phyloP scores from a whole-genome alignment of 2,113 vertebrate species.

The Eira barbara region DNA sequence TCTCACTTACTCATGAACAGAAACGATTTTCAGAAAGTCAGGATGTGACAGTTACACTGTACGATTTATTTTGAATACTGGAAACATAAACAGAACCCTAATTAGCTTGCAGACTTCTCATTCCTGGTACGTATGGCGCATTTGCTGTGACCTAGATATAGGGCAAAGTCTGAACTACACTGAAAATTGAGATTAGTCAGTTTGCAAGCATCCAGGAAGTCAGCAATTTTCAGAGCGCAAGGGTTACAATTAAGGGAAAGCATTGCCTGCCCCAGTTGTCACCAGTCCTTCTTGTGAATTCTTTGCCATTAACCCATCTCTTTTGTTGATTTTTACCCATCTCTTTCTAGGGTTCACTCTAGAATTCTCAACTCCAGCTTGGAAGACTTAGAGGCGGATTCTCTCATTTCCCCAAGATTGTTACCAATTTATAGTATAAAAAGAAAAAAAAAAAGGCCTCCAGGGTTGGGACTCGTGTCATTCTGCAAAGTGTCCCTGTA shows the following conservation, averaged over 20 bases:
- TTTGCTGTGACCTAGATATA: background rate
- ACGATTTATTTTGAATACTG: conserved; percentile 26
- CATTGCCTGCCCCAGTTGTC: background rate
- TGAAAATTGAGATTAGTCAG: background rate
- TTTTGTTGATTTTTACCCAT: background rate
- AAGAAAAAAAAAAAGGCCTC: background rate
- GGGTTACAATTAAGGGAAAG: background rate
- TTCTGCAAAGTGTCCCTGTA: background rate
- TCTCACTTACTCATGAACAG: background rate
- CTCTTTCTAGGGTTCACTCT: background rate
- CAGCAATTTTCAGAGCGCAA: background rate
- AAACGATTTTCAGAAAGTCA: conserved; percentile 21
- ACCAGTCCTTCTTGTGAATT: background rate
- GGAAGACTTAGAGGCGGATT: background rate
- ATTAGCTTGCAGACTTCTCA: background rate
- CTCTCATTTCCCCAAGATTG: background rate
- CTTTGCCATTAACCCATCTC: background rate
- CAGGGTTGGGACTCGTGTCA: background rate
- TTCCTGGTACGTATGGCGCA: background rate
- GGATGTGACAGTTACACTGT: background rate
- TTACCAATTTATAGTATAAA: background rate
- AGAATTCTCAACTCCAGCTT: background rate
- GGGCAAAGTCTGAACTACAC: background rate
- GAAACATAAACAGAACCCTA: conserved; percentile 23
- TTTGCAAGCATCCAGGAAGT: background rate